Evolutionary conservation across 2,113 vertebrate genomes (phyloP).

Genomic region (Chinchilla lanigera): DNA sequence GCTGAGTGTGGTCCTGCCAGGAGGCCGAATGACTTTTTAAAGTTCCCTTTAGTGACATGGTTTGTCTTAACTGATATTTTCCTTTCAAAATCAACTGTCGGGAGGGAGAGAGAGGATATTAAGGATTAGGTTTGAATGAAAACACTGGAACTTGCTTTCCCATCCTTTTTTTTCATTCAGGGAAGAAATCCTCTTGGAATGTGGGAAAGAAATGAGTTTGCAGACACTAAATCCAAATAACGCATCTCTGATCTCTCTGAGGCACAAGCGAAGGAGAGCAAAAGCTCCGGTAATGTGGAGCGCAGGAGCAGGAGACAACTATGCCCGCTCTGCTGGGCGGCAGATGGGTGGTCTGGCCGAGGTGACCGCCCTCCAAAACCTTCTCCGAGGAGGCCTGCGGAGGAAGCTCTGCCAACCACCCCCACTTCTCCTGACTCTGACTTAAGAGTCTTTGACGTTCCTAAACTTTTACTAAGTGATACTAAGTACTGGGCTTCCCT

Average conservation of each 20-base stretch:
- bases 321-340: neutral
- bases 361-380: neutral
- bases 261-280: neutral
- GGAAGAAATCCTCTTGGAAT: conserved; percentile 72
- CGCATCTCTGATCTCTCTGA: neutral
- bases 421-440: neutral
- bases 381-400: neutral
- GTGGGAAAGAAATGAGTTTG: conserved; percentile 64
- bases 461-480: neutral
- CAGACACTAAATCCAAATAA: conserved; percentile 53
- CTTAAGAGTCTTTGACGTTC: neutral
- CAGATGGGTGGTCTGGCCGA: neutral
- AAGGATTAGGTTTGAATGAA: conserved; percentile 74
- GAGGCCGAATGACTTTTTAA: conserved; percentile 61
- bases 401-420: neutral
- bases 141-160: conserved; percentile 60
- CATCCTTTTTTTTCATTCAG: neutral
- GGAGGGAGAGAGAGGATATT: conserved; percentile 68
- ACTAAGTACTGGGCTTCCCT: neutral
- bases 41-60: conserved; percentile 64
- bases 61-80: conserved; percentile 76
- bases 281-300: neutral
- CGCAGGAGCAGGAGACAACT: neutral
- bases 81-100: conserved; percentile 69
- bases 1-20: conserved; percentile 77